Evolutionary conservation across 2,797 vertebrate genomes (phyloP).

Genomic region (Spatula clypeata): DNA sequence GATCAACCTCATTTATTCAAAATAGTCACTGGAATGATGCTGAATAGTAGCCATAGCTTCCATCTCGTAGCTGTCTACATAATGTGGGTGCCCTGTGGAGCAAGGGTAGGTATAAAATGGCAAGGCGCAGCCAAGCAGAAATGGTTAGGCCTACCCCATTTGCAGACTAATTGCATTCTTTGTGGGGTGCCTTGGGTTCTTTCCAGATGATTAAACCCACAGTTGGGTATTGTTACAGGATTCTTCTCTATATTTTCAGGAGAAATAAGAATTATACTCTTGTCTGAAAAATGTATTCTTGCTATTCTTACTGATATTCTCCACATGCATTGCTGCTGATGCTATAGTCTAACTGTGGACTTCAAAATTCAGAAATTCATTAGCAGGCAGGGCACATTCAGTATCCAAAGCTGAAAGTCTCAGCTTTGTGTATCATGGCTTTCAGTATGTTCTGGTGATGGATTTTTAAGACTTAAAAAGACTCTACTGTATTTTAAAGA

Average conservation of each 20-base stretch:
- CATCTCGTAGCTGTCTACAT: background rate
- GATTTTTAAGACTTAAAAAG: background rate
- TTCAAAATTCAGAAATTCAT: background rate
- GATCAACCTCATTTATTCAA: constrained; percentile 19
- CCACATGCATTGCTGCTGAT: background rate
- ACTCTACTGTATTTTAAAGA: background rate
- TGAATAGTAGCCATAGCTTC: background rate
- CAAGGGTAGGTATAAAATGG: background rate
- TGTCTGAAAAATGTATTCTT: background rate
- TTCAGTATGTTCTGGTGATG: background rate
- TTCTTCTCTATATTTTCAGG: background rate
- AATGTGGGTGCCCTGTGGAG: background rate
- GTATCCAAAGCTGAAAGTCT: background rate
- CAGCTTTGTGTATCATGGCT: background rate
- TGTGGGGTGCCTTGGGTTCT: constrained; percentile 17
- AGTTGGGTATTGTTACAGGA: background rate
- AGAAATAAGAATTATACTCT: background rate
- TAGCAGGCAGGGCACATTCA: background rate
- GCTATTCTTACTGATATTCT: background rate
- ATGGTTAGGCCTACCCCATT: constrained; percentile 19
- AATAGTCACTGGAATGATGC: background rate
- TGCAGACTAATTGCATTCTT: constrained; percentile 46
- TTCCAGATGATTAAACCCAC: constrained; percentile 46
- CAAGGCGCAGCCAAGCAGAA: background rate
- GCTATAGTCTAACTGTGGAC: background rate